Evolutionary conservation across 2,113 vertebrate genomes (phyloP).

Genomic region (Catharus fuscescens): DNA sequence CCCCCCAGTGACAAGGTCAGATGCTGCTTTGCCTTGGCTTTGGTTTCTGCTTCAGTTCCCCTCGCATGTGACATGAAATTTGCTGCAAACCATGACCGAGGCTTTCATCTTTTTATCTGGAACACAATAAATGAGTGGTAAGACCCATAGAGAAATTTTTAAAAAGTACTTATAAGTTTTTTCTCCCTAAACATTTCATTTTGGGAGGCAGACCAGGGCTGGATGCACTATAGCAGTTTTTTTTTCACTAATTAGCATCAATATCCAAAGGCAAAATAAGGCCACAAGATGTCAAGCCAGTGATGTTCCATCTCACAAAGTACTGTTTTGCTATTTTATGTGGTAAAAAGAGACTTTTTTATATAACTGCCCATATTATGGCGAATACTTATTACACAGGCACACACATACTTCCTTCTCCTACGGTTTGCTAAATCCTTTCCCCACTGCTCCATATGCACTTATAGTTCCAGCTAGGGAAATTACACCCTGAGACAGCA

Average conservation of each 20-base stretch:
- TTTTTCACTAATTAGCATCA: background rate
- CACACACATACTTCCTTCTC: background rate
- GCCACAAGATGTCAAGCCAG: background rate
- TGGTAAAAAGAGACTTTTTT: background rate
- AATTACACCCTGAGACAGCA: constrained; percentile 59
- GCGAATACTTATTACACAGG: background rate
- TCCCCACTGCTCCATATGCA: constrained; percentile 11
- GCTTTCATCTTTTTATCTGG: constrained; percentile 25
- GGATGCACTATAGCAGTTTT: background rate
- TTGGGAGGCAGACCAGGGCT: background rate
- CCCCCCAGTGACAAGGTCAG: constrained; percentile 31
- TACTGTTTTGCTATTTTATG: background rate
- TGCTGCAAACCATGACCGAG: background rate
- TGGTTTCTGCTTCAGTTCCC: constrained; percentile 27
- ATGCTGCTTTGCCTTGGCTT: background rate
- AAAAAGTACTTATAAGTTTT: background rate
- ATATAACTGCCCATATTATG: background rate
- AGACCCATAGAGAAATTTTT: background rate
- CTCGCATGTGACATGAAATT: background rate
- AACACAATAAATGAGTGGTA: background rate
- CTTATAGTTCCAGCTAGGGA: constrained; percentile 28
- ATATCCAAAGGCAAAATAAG: constrained; percentile 14
- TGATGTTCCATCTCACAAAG: background rate
- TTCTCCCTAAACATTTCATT: background rate
- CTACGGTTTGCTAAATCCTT: background rate